Percentiles rank a stretch among this genome's conserved stretches.
These are phyloP conservation scores for Gasterosteus nipponicus DNA, from an alignment of 2,113 vertebrate genomes.

Conservation along the genomic window DNA sequence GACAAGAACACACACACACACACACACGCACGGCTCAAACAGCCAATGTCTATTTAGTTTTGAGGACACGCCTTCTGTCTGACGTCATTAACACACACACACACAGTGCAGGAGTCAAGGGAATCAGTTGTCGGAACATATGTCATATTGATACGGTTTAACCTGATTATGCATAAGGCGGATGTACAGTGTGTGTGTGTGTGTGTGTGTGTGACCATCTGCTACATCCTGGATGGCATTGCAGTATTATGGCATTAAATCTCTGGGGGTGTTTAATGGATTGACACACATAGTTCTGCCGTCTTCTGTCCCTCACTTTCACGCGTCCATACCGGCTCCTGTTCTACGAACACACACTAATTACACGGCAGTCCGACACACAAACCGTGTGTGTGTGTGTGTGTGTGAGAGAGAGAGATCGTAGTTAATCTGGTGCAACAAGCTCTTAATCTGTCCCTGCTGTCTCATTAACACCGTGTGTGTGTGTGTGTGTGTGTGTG, in stretches of 20 bases:
- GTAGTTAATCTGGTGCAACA: conserved; percentile 38
- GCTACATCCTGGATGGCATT: conserved; percentile 52
- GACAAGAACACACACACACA: background rate
- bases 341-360: background rate
- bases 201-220: conserved; percentile 51
- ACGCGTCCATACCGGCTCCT: background rate
- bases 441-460: conserved; percentile 47
- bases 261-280: conserved; percentile 48
- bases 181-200: conserved; percentile 2
- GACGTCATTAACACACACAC: background rate
- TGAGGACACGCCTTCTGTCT: background rate
- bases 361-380: background rate
- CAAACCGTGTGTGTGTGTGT: background rate
- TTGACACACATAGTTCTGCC: conserved; percentile 50
- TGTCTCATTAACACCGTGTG: conserved; percentile 37
- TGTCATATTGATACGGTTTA: conserved; percentile 44
- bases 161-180: conserved; percentile 20
- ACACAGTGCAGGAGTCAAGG: background rate
- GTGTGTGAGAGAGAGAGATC: conserved; percentile 5
- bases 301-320: conserved; percentile 5
- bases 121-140: conserved; percentile 41
- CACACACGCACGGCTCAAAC: conserved; percentile 30
- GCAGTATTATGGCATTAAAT: conserved; percentile 42
- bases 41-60: background rate
- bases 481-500: background rate